Evolutionary conservation across 2,797 vertebrate genomes (phyloP).

Genomic region (Ctenopoma multispine): DNA sequence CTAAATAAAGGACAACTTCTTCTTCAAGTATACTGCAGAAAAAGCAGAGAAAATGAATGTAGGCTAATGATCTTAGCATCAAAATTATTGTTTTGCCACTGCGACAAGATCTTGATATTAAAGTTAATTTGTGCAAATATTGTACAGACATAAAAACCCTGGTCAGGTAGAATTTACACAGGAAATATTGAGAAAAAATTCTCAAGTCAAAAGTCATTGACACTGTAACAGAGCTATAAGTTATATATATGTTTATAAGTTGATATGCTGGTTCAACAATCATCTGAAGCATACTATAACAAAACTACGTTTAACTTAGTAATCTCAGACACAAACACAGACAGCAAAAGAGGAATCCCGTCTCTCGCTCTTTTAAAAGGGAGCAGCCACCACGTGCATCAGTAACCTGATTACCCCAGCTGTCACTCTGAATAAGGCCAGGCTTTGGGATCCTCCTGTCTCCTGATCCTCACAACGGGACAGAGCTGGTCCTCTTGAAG

Average conservation of each 20-base stretch:
- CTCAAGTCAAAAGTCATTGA: conserved; percentile 3
- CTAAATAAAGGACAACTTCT: background rate
- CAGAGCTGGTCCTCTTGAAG: conserved; percentile 53
- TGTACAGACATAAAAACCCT: background rate
- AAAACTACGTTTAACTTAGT: conserved; percentile 28
- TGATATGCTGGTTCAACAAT: background rate
- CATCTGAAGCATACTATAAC: conserved; percentile 19
- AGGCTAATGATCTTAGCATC: conserved; percentile 25
- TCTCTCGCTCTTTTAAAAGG: conserved; percentile 53
- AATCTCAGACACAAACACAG: conserved; percentile 21
- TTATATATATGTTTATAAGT: background rate
- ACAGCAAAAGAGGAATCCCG: conserved; percentile 51
- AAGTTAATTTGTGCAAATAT: conserved; percentile 16
- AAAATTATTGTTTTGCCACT: background rate
- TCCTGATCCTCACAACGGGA: conserved; percentile 57
- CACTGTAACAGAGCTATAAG: background rate
- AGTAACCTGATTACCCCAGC: conserved; percentile 81
- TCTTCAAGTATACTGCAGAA: conserved; percentile 11
- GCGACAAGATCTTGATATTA: background rate
- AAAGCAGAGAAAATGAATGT: conserved; percentile 15
- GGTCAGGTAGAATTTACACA: background rate
- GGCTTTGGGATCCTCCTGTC: conserved; percentile 66
- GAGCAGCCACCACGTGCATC: conserved; percentile 72
- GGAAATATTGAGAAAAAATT: background rate
- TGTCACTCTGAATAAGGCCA: conserved; percentile 80